Evolutionary conservation across 2,797 vertebrate genomes (phyloP), one percentile per base, ranked within the genome.

Genomic region (Nannoperca australis): DNA sequence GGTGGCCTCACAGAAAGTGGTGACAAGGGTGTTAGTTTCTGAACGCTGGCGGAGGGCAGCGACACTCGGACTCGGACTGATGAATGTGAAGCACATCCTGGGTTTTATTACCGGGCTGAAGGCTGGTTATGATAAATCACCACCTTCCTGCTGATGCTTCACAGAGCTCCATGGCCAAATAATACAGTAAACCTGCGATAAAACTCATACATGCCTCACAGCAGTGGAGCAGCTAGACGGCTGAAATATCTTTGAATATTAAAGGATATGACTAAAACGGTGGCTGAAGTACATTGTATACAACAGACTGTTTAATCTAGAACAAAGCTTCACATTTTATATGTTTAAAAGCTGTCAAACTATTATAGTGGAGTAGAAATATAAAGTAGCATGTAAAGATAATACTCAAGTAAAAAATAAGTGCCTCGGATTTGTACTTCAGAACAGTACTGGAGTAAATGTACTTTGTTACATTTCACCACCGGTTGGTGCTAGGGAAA

Each of bases 61-160:
- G 14, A 54, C 58, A 22, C 74, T 42, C 20, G 0, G 49, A 77
- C 65, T 74, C 6, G 4, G 40, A 54, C 72, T 68, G 78, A 91
- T 89, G 68, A 88, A 76, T 59, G 54, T 14, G 69, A 77, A 80
- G 68, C 62, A n/a, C 59, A 47, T 27, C 30, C 50, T 42, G 56
- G 61, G 82, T 74, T 81, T 85, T 82, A 87, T 86, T 83, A 67
- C 77, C 18, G 45, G 13, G 81, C 87, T 84, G 27, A 38, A 55
- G 86, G 88, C 81, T 68, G 69, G 49, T 55, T 49, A 70, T 82
- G 71, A 86, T 78, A 60, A 59, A 87, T 82, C 34, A 14, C 63
- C 7, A 2, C 60, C 36, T n/a, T 76, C 64, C 58, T 38, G 0
- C 32, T 32, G 47, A 32, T 17, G 63, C 65, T 40, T 59, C 76